Base-by-base conservation (phyloP, 2,797 vertebrate genomes). In the Benthosema pterotum region DNA sequence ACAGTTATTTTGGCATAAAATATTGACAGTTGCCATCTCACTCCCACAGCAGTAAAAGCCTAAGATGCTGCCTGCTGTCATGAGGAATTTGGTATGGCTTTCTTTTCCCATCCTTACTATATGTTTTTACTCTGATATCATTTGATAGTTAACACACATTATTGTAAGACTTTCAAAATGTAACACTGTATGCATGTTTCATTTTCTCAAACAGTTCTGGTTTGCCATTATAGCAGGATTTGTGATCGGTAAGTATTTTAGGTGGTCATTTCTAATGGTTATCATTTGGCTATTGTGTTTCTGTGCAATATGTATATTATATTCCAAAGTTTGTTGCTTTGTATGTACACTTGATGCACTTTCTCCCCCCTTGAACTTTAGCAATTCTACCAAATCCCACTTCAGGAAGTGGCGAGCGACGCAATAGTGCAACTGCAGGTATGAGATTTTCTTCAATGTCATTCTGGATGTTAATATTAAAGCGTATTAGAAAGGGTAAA, bases 201-300 rank as follows among this genome's bases (percentile, higher is more conserved):
- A 4, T 25, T 69, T 52, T 38, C 46, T 60, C 32, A 2, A 0
- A 22, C 14, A 87, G 79, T 6, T 77, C n/a, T 48, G 45, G 19
- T 5, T 75, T 49, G 46, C 38, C 32, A 45, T 82, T 51, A 0
- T 68, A 46, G 62, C 46, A 0, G 72, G 67, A 15, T 5, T 80
- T 13, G 7, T 80, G 54, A 52, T 51, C n/a, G 81, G 83, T 83
- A 70, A 6, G 80, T 64, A 38, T 65, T 3, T 18, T 59, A 6
- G 58, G 58, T 14, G 32, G 8, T 16, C 5, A 13, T 8, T 57
- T 12, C 22, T n/a, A 53, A 3, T 16, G 8, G n/a, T 45, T 18
- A 11, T 17, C 7, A n/a, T 43, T 12, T 7, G 15, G 25, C 51
- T 16, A 38, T 15, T 51, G 19, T 51, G 58, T 19, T 19, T 47